Conservation (phyloP, 2,113 vertebrate genomes). For the Chaenocephalus aceratus region DNA sequence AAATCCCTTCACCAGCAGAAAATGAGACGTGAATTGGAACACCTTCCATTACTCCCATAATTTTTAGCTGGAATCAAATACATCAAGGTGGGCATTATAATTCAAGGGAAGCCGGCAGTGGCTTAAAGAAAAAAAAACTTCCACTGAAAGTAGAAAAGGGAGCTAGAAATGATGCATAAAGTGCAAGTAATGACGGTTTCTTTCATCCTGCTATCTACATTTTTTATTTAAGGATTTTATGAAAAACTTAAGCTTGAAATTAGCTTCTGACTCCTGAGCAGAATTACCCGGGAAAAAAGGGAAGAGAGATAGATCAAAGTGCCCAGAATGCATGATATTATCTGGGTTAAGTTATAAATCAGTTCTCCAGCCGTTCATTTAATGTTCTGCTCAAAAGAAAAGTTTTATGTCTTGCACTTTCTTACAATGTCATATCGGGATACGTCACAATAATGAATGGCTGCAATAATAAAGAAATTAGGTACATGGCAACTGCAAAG, state of each 20-base stretch:
- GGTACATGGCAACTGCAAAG: background rate
- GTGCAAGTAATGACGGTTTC: constrained; percentile 49
- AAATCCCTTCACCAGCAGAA: constrained; percentile 75
- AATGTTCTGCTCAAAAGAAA: background rate
- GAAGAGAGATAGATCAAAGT: constrained; percentile 49
- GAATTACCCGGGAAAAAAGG: constrained; percentile 2
- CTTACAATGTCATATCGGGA: constrained; percentile 2
- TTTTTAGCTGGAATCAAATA: constrained; percentile 76
- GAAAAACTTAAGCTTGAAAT: constrained; percentile 44
- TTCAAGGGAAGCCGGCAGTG: constrained; percentile 57
- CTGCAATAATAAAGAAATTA: background rate
- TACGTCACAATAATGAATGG: background rate
- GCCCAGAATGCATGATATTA: constrained; percentile 33
- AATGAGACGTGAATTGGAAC: constrained; percentile 74
- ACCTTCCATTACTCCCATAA: constrained; percentile 73
- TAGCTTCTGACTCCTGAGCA: constrained; percentile 19
- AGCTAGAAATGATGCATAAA: constrained; percentile 51
- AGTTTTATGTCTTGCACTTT: constrained; percentile 4
- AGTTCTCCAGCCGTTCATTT: background rate
- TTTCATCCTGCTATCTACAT: constrained; percentile 58
- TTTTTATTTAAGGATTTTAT: constrained; percentile 50
- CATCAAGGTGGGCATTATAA: constrained; percentile 70
- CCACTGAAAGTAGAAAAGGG: constrained; percentile 24
- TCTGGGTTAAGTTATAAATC: constrained; percentile 17
- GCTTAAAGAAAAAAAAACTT: constrained; percentile 49